Evolutionary conservation across 2,113 vertebrate genomes (phyloP).

Genomic region (Ophthalmolycus amberensis): DNA sequence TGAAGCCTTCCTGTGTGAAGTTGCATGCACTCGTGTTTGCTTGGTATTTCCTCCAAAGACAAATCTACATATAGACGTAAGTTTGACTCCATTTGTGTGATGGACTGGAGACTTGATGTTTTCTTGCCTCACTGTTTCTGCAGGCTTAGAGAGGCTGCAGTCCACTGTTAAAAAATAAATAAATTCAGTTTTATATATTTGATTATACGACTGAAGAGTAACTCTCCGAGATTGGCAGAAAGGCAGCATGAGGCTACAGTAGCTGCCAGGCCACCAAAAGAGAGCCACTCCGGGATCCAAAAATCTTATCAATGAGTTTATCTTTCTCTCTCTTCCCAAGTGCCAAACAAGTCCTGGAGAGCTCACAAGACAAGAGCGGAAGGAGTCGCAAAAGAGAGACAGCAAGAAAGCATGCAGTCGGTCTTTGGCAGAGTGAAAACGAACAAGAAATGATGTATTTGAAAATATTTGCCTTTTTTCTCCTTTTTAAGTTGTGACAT

Average conservation of each 20-base stretch:
- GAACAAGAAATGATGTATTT: conserved; percentile 59
- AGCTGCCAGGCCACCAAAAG: conserved; percentile 43
- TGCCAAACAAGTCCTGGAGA: conserved; percentile 52
- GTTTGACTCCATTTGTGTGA: not conserved
- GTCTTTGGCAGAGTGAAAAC: conserved; percentile 45
- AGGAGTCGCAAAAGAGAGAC: conserved; percentile 26
- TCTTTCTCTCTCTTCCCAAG: conserved; percentile 12
- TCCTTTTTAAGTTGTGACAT: conserved; percentile 82
- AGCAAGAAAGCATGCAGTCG: conserved; percentile 22
- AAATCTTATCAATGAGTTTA: conserved; percentile 41
- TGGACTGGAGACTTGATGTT: not conserved
- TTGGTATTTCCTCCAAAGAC: not conserved
- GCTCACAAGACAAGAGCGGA: conserved; percentile 28
- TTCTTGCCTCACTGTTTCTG: not conserved
- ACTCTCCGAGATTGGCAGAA: not conserved
- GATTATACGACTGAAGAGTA: not conserved
- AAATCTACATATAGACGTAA: not conserved
- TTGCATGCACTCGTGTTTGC: not conserved
- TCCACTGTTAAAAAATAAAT: conserved; percentile 1
- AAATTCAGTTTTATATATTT: not conserved
- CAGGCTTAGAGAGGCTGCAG: not conserved
- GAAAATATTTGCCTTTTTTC: conserved; percentile 71
- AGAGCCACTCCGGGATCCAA: not conserved
- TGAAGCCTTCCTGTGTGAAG: not conserved
- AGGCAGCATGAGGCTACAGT: conserved; percentile 3